These are phyloP conservation scores for Hemibagrus wyckioides DNA, from an alignment of 2,113 vertebrate species.

Conservation along the genomic window DNA sequence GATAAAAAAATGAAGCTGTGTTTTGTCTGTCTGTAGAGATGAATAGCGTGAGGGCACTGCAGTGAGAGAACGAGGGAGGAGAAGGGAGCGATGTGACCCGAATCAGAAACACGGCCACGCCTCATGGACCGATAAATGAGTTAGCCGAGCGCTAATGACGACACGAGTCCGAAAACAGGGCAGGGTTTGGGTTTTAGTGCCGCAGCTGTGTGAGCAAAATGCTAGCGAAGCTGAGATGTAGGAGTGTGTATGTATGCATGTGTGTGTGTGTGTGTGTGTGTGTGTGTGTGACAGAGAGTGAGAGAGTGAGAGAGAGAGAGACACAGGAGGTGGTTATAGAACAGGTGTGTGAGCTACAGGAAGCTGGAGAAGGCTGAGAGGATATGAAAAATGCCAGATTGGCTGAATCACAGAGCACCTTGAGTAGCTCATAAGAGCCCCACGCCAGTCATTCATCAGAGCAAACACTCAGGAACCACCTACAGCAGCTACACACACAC, in stretches of 20 bases:
- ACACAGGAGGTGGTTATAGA: slow-evolving; percentile 43
- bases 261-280: slow-evolving; percentile 24
- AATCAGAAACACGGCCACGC: slow-evolving; percentile 38
- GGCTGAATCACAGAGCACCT: slow-evolving; percentile 49
- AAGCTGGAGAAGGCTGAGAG: slow-evolving; percentile 20
- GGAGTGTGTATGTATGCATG: neutral
- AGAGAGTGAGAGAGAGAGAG: too few relatives aligned
- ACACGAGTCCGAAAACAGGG: slow-evolving; percentile 28
- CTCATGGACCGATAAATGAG: slow-evolving; percentile 28
- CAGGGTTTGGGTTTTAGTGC: neutral
- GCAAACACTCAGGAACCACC: slow-evolving; percentile 29
- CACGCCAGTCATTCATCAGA: slow-evolving; percentile 34
- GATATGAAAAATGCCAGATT: slow-evolving; percentile 42
- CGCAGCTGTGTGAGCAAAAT: slow-evolving; percentile 18
- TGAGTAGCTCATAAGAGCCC: slow-evolving; percentile 51
- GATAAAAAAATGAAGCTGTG: neutral
- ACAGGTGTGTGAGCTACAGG: slow-evolving; percentile 57
- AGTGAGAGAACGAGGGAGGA: slow-evolving; percentile 20
- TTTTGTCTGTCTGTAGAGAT: neutral
- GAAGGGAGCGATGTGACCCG: slow-evolving; percentile 37
- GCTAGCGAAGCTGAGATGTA: slow-evolving; percentile 37
- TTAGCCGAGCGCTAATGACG: slow-evolving; percentile 35
- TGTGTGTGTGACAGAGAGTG: slow-evolving; percentile 6
- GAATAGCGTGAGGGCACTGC: neutral
- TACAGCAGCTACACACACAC: neutral